Base-by-base conservation (phyloP, 2,113 vertebrate genomes). In the Pycnonotus jocosus region DNA sequence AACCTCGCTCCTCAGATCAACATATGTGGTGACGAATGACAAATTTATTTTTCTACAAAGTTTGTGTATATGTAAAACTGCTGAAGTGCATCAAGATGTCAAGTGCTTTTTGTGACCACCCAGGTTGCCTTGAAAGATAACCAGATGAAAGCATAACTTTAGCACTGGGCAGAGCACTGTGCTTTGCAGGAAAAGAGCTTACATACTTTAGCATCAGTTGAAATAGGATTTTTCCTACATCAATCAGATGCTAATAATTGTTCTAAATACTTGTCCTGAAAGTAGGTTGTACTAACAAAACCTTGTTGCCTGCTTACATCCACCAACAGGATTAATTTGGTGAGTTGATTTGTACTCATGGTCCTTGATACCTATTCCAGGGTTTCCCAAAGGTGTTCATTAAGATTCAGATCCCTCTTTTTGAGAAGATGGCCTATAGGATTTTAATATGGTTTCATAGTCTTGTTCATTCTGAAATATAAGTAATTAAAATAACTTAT, bases 41-140 rank as follows among this genome's bases (percentile, higher is more conserved):
- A 99, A 98, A 99, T 99, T 99, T 99, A 99, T 99, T 99, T 99
- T 99, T 99, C 99, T 99, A 99, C 99, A 98, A 99, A 99, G 99
- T 98, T 99, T 99, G 99, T 99, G 98, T 99, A 99, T 99, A 98
- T 99, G 99, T 99, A 99, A 99, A 99, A 99, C 99, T 99, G 99
- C 99, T 99, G 99, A 99, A 99, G 99, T 99, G 99, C 99, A 99
- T 99, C 99, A 99, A 99, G 99, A 99, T 99, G 99, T 99, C 99
- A 99, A 99, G 99, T 99, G 98, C 99, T 99, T 99, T 99, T 97
- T 98, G 98, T 98, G 99, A 98, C 99, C 99, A 99, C 99, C 99
- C 99, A 99, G 98, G 99, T 98, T 99, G 99, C 97, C 97, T 98
- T 99, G 99, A 99, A 99, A 99, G 99, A 99, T 99, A 99, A 99